A percentile compares a stretch with the other conserved stretches of the same genome.
These are phyloP conservation scores for Oligia fasciuncula DNA, from an alignment of 2,888 invertebrate genomes.

Conservation along the genomic window DNA sequence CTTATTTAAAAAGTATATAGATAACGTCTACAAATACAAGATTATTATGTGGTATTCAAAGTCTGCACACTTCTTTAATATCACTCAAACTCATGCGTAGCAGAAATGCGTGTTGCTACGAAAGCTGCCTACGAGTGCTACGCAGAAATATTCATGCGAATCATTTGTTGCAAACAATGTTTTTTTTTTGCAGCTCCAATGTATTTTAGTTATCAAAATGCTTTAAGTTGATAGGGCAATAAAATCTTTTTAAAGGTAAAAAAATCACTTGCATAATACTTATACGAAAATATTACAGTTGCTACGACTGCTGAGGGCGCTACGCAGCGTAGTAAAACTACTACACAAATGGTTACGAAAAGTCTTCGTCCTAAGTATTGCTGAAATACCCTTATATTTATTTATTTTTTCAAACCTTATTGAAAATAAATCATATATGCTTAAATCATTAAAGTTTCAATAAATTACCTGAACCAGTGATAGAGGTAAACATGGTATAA, in stretches of 20 bases:
- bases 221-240: background rate
- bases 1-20: background rate
- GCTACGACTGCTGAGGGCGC: slow-evolving; percentile 27
- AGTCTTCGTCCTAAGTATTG: background rate
- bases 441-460: background rate
- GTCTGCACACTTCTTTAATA: background rate
- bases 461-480: background rate
- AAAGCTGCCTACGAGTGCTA: slow-evolving; percentile 26
- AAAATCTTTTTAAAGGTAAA: no score
- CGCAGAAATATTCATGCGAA: background rate
- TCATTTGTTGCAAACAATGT: background rate
- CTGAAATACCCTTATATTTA: background rate
- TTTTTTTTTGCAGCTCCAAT: background rate
- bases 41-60: background rate
- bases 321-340: slow-evolving; percentile 27
- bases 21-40: background rate
- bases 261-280: background rate
- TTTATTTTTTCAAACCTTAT: background rate
- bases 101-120: slow-evolving; percentile 10
- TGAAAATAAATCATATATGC: background rate
- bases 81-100: background rate
- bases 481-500: background rate
- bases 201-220: background rate
- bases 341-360: background rate
- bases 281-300: background rate